Evolutionary conservation across 2,797 vertebrate species (phyloP).

Genomic region (Simalia tracyae): DNA sequence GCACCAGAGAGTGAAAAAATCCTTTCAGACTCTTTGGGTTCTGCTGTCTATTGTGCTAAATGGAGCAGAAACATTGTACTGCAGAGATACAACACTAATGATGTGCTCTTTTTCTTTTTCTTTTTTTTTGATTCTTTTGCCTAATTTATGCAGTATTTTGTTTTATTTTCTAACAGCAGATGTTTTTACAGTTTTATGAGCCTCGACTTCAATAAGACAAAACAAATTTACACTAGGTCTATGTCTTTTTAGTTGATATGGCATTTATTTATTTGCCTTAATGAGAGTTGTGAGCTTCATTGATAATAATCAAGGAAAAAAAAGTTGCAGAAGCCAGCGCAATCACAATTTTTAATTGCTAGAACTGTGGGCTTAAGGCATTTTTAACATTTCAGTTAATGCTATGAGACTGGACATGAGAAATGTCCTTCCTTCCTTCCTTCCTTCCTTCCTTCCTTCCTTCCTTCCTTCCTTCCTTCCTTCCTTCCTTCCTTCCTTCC

Average conservation of each 20-base stretch:
- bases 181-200: not conserved
- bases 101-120: not conserved
- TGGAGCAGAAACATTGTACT: conserved; percentile 9
- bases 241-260: conserved; percentile 9
- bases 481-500: too few species aligned
- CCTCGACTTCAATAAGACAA: not conserved
- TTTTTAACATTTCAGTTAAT: not conserved
- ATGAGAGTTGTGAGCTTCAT: not conserved
- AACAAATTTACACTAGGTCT: not conserved
- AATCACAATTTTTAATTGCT: not conserved
- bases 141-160: not conserved
- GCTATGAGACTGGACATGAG: not conserved
- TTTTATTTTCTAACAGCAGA: not conserved
- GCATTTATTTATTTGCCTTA: conserved; percentile 3
- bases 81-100: not conserved
- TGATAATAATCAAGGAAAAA: not conserved
- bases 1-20: not conserved
- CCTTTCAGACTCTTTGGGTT: not conserved
- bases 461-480: too few species aligned
- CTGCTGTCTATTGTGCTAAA: conserved; percentile 13
- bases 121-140: not conserved
- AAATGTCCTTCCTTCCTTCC: not conserved
- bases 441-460: not conserved
- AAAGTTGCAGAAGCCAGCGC: not conserved
- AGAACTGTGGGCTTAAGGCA: not conserved